Evolutionary conservation across 92 coral and sea anemone genomes (phyloP), one percentile per base, ranked within the genome.

Genomic region (Phymanthus crucifer): DNA sequence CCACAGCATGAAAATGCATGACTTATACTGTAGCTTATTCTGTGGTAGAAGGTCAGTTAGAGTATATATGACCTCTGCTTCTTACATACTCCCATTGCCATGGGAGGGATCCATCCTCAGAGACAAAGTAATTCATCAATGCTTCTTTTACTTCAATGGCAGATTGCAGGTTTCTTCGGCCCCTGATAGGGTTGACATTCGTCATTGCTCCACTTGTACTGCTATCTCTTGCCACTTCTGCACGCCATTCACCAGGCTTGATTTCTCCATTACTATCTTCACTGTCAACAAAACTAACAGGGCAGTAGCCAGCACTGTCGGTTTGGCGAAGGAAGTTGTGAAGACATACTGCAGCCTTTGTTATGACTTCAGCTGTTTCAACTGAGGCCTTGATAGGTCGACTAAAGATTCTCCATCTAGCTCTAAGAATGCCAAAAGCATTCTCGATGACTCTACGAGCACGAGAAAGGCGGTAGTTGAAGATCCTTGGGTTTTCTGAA

Each of bases 361-460:
- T 76, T 24, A 89, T 85, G n/a, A 68, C 72, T 74, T 69, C 90
- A 24, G 87, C 87, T 70, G 96, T 89, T 79, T 91, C 77, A 67
- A 91, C 92, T 36, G 79, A 73, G n/a, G 96, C 85, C 46, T 70
- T 81, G 43, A 91, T 91, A 12, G 89, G 78, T 66, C 43, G 81
- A 84, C 73, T 52, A 56, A 87, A 88, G 32, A 91, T 82, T 82
- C 83, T 35, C 90, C 94, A 91, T 77, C 94, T 84, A 67, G 90
- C 95, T 52, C 82, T 61, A 58, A 82, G 70, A 38, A 90, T 84
- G 64, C 85, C 90, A 90, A 90, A 90, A 2, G 89, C 71, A 76
- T 90, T 90, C 72, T 90, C 89, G 47, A 90, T 80, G 27, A 87
- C 79, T 65, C 94, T 69, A n/a, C 91, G 45, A 27, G 91, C 94